Evolutionary conservation across 2,797 vertebrate genomes (phyloP).

Genomic region (Pangasius sanitwongsei): DNA sequence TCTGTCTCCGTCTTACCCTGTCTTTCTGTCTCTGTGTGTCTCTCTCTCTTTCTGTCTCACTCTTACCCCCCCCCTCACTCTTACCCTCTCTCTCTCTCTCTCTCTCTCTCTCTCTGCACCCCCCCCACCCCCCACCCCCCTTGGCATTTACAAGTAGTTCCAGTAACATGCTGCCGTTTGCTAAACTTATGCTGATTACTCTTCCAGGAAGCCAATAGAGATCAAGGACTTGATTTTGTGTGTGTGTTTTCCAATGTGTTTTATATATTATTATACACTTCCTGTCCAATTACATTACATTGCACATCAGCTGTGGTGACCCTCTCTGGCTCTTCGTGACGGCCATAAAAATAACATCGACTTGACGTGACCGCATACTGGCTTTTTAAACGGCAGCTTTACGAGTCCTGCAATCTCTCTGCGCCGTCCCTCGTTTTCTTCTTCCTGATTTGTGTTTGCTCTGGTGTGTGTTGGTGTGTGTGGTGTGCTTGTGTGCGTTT

Average conservation of each 20-base stretch:
- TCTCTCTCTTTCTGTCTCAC: not conserved
- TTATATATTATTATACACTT: conserved; percentile 21
- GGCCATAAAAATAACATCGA: not conserved
- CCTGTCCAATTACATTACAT: conserved; percentile 10
- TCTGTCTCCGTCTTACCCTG: not conserved
- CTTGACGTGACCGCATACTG: not conserved
- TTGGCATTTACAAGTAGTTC: conserved; percentile 17
- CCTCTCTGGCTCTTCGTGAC: not conserved
- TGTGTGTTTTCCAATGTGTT: not conserved
- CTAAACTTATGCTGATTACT: conserved; percentile 21
- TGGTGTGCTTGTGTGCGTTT: conserved; percentile 35
- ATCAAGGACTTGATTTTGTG: not conserved
- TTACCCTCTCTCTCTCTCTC: not conserved
- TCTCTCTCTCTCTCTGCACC: conserved; percentile 7
- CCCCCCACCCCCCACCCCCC: no score
- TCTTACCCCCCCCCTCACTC: not conserved
- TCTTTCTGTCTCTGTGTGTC: no score
- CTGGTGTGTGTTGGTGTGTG: conserved; percentile 31
- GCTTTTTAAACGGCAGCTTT: conserved; percentile 5
- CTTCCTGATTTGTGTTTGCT: not conserved
- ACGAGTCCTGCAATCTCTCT: not conserved
- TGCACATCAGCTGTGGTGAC: not conserved
- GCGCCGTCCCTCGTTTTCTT: not conserved
- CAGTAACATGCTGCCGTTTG: conserved; percentile 35
- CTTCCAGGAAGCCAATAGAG: conserved; percentile 8